phyloP scores from a whole-genome alignment of 2,888 invertebrate genomes.

The Polydrusus cervinus region DNA sequence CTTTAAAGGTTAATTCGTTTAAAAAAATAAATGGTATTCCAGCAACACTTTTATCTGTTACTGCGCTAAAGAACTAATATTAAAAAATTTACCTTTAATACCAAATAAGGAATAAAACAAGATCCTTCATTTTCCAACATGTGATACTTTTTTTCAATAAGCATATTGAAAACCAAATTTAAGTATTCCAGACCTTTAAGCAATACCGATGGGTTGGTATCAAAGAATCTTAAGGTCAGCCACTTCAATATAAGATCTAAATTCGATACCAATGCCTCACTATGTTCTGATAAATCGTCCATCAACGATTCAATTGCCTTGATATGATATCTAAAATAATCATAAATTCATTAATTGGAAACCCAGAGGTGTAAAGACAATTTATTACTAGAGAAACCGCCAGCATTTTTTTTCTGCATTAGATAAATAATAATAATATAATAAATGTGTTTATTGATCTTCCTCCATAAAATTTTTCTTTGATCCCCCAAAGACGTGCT shows the following conservation, averaged over 20 bases:
- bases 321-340: conserved; percentile 84
- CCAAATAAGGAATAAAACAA: conserved; percentile 95
- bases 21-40: too few relatives aligned
- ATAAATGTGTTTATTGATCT: too few relatives aligned
- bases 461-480: too few relatives aligned
- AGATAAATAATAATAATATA: too few relatives aligned
- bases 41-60: too few relatives aligned
- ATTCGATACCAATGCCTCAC: conserved; percentile 88
- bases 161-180: conserved; percentile 84
- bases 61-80: too few relatives aligned
- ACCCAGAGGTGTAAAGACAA: too few relatives aligned
- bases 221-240: conserved; percentile 97
- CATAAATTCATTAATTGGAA: too few relatives aligned
- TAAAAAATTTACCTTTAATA: conserved; percentile 85
- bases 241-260: conserved; percentile 96
- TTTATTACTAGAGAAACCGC: too few relatives aligned
- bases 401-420: too few relatives aligned
- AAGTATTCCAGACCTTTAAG: conserved; percentile 96
- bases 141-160: conserved; percentile 87
- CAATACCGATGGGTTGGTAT: conserved; percentile 98
- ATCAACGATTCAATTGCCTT: conserved; percentile 94
- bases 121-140: conserved; percentile 93
- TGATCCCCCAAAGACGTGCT: too few relatives aligned
- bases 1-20: too few relatives aligned
- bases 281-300: conserved; percentile 87